Evolutionary conservation across 1,140 invertebrate species (phyloP).

Genomic region (Saccostrea glomerata): DNA sequence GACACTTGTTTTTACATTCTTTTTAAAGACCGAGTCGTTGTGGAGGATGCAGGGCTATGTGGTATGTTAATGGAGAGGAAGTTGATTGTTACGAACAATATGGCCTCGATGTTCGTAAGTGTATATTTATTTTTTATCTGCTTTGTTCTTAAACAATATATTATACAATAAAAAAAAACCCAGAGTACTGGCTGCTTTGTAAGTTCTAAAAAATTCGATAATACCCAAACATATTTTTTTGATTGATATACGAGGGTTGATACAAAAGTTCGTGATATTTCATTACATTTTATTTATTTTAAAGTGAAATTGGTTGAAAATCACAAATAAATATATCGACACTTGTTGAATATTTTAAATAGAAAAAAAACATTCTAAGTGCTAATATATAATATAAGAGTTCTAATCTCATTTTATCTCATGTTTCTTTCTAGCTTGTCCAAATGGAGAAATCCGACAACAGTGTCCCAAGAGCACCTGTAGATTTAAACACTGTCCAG

Average conservation of each 20-base stretch:
- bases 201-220: too few species aligned
- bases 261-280: too few species aligned
- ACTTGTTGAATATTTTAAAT: too few species aligned
- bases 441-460: neutral
- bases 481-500: slow-evolving; percentile 10
- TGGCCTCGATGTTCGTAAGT: slow-evolving; percentile 22
- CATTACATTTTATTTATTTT: too few species aligned
- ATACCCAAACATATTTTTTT: too few species aligned
- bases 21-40: neutral
- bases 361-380: too few species aligned
- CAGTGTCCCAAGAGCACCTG: neutral
- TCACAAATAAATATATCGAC: too few species aligned
- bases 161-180: too few species aligned
- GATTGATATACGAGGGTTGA: too few species aligned
- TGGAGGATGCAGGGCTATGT: slow-evolving; percentile 15
- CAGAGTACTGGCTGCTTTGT: too few species aligned
- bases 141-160: too few species aligned
- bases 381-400: too few species aligned
- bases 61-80: neutral
- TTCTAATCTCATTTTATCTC: neutral
- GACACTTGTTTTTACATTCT: neutral
- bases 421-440: neutral
- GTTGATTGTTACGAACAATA: slow-evolving; percentile 28
- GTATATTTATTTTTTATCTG: neutral
- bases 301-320: neutral